Conservation (phyloP, 2,888 invertebrate species). For the Trypoxylon attenuatum region DNA sequence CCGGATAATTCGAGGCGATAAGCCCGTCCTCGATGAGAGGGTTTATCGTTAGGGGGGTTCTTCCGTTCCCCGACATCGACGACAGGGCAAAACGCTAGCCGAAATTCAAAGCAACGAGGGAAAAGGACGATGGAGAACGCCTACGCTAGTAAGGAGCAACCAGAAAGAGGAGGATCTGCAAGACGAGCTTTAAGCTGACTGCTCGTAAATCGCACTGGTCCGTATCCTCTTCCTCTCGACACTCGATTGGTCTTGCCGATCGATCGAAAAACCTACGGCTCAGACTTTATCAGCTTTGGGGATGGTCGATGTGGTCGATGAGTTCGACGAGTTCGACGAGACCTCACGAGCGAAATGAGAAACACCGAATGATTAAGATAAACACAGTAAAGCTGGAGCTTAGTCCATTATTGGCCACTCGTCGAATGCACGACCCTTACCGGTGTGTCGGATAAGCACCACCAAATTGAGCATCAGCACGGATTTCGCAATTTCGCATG, state of each 20-base stretch:
- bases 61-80: slow-evolving; percentile 17
- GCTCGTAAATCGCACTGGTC: slow-evolving; percentile 55
- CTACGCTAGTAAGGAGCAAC: slow-evolving; percentile 53
- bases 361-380: slow-evolving; percentile 28
- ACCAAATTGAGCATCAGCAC: not conserved
- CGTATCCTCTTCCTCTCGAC: slow-evolving; percentile 24
- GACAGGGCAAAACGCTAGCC: slow-evolving; percentile 31
- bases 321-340: not conserved
- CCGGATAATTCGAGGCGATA: slow-evolving; percentile 56
- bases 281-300: not conserved
- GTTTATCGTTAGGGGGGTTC: slow-evolving; percentile 46
- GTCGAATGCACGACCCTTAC: not conserved
- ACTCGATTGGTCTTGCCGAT: slow-evolving; percentile 44
- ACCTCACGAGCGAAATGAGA: not conserved
- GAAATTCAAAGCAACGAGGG: slow-evolving; percentile 45
- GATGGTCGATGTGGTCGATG: too few relatives aligned
- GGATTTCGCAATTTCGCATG: not conserved
- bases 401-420: not conserved
- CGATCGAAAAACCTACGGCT: slow-evolving; percentile 35
- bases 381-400: slow-evolving; percentile 11
- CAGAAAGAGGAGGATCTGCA: slow-evolving; percentile 56
- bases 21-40: slow-evolving; percentile 54
- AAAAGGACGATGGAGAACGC: not conserved
- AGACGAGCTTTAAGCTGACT: slow-evolving; percentile 48
- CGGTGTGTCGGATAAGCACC: not conserved